Percentiles rank a stretch among this genome's conserved stretches.
Conservation (phyloP, 1,140 invertebrate species). For the Glomeris maerens region DNA sequence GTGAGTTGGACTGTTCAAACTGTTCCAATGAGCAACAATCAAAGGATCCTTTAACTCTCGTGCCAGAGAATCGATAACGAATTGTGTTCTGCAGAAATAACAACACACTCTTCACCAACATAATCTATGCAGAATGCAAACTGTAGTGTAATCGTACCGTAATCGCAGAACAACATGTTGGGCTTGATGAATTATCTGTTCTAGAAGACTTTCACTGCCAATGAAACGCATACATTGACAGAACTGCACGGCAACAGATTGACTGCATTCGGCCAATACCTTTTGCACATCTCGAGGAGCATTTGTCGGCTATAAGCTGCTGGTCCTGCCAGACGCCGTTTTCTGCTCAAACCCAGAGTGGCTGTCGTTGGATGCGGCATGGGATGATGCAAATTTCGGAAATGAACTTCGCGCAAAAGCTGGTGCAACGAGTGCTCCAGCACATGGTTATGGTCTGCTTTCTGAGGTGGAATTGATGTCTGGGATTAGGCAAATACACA, state of each 20-base stretch:
- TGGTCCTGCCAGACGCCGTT: slow-evolving; percentile 75
- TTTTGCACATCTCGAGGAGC: slow-evolving; percentile 71
- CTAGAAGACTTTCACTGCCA: slow-evolving; percentile 58
- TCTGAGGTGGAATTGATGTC: slow-evolving; percentile 13
- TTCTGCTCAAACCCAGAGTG: slow-evolving; percentile 75
- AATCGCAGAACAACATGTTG: slow-evolving; percentile 87
- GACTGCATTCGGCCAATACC: too few relatives aligned
- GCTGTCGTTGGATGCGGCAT: slow-evolving; percentile 88
- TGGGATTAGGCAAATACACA: too few relatives aligned
- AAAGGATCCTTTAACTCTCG: slow-evolving; percentile 84
- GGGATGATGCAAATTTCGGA: slow-evolving; percentile 80
- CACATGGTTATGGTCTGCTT: slow-evolving; percentile 84
- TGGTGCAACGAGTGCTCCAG: slow-evolving; percentile 92
- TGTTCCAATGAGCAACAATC: slow-evolving; percentile 89
- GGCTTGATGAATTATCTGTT: slow-evolving; percentile 90
- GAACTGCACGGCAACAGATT: not conserved
- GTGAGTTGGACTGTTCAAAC: slow-evolving; percentile 77
- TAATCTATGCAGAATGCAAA: not conserved
- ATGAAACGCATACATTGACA: slow-evolving; percentile 7
- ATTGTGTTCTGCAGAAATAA: slow-evolving; percentile 46
- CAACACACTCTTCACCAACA: not conserved
- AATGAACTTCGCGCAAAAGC: slow-evolving; percentile 75
- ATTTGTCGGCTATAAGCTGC: slow-evolving; percentile 72
- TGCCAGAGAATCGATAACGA: slow-evolving; percentile 83
- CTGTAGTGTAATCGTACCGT: slow-evolving; percentile 30